These are phyloP conservation scores for Melipona bicolor DNA, from an alignment of 2,888 invertebrate genomes.

Conservation along the genomic window DNA sequence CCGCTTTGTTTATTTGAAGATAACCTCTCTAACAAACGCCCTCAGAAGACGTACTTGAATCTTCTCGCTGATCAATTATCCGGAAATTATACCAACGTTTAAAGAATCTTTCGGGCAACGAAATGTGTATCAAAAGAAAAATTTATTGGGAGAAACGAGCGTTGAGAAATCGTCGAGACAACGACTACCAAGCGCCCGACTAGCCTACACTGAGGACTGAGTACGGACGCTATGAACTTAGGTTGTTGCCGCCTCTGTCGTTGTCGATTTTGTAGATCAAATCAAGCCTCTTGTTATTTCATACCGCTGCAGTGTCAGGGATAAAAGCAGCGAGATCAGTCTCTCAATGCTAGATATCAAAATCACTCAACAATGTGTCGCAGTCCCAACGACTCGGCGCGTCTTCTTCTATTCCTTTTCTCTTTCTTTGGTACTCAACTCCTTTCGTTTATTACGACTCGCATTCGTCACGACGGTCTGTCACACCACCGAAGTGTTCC, in stretches of 20 bases:
- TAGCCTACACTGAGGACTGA: constrained; percentile 84
- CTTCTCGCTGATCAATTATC: neutral
- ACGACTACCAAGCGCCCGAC: constrained; percentile 81
- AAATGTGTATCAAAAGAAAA: neutral
- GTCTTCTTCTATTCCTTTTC: neutral
- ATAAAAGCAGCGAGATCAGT: constrained; percentile 45
- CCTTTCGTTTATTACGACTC: constrained; percentile 9
- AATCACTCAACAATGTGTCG: neutral
- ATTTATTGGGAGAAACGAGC: neutral
- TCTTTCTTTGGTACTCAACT: constrained; percentile 35
- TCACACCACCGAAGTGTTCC: constrained; percentile 27
- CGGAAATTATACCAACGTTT: neutral
- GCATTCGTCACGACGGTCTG: neutral
- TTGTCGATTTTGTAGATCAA: constrained; percentile 71
- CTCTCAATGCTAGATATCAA: constrained; percentile 11
- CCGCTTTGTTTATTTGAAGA: constrained; percentile 35
- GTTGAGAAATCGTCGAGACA: constrained; percentile 45
- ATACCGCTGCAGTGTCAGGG: constrained; percentile 70
- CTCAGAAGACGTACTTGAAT: neutral
- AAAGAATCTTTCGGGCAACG: neutral
- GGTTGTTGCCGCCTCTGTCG: constrained; percentile 69
- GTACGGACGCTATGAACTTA: constrained; percentile 80
- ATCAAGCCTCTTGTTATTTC: constrained; percentile 77
- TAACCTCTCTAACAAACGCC: constrained; percentile 45
- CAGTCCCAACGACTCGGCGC: neutral